phyloP scores from a whole-genome alignment of 2,113 vertebrate genomes.

The Oncorhynchus keta region DNA sequence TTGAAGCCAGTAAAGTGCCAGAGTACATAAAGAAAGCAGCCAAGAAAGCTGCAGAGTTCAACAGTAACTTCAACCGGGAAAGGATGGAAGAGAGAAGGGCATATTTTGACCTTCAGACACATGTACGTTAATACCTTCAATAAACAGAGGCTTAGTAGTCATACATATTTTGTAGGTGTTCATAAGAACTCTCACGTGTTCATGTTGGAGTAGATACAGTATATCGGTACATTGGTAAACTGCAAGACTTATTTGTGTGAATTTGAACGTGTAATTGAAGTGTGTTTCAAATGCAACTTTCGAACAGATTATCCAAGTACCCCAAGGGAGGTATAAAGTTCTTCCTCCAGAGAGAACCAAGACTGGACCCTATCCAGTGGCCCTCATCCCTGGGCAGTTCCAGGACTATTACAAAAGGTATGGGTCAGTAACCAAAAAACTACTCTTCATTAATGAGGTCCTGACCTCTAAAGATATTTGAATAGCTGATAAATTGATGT shows the following conservation, averaged over 20 bases:
- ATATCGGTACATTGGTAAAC: too few species aligned
- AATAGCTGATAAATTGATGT: background rate
- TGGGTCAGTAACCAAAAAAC: too few species aligned
- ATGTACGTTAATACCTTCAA: slow-evolving; percentile 72
- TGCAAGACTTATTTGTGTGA: background rate
- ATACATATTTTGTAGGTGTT: too few species aligned
- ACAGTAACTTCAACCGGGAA: slow-evolving; percentile 95
- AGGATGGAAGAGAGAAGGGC: slow-evolving; percentile 97
- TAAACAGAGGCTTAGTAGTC: background rate
- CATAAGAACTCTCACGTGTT: too few species aligned
- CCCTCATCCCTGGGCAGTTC: slow-evolving; percentile 98
- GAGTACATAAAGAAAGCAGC: slow-evolving; percentile 99
- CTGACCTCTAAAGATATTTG: background rate
- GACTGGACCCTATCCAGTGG: slow-evolving; percentile 93
- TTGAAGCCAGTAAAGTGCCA: slow-evolving; percentile 97
- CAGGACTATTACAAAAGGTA: slow-evolving; percentile 99
- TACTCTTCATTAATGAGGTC: background rate
- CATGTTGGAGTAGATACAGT: background rate
- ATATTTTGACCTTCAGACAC: slow-evolving; percentile 97
- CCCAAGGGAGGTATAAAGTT: slow-evolving; percentile 92
- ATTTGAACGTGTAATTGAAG: too few species aligned
- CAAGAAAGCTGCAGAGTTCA: slow-evolving; percentile 96
- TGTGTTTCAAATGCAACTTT: background rate
- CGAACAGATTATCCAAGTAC: slow-evolving; percentile 93
- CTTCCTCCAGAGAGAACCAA: slow-evolving; percentile 89